A percentile compares a stretch with the other conserved stretches of the same genome.
These are phyloP conservation scores for Prosapia bicincta DNA, from an alignment of 2,888 invertebrate genomes.

Conservation along the genomic window DNA sequence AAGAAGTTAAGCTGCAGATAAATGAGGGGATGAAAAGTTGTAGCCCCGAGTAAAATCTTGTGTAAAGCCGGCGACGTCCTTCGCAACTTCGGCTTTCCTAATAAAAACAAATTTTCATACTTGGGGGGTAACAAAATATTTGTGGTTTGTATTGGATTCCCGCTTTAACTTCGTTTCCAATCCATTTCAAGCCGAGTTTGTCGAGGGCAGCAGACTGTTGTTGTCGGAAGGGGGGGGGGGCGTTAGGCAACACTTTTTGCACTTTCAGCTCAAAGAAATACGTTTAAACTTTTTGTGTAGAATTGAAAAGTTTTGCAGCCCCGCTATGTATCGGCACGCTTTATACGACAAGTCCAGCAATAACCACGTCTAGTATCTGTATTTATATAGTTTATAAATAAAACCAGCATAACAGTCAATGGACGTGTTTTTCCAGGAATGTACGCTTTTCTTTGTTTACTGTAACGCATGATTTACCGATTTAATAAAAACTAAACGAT, in stretches of 20 bases:
- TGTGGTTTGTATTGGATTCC: background rate
- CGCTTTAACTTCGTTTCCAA: background rate
- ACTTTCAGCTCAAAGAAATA: background rate
- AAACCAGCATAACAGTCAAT: too few relatives aligned
- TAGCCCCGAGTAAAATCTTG: background rate
- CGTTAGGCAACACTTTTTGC: background rate
- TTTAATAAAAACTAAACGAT: too few relatives aligned
- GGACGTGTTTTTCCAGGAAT: too few relatives aligned
- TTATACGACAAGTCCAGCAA: background rate
- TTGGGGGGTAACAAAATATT: background rate
- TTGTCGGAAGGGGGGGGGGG: background rate
- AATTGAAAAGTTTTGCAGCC: background rate
- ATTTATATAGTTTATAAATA: too few relatives aligned
- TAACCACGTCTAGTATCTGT: too few relatives aligned
- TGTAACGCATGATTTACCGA: too few relatives aligned
- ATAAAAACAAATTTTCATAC: background rate
- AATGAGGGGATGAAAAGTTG: background rate
- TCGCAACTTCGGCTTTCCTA: background rate
- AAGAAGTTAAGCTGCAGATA: background rate
- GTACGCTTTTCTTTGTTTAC: too few relatives aligned
- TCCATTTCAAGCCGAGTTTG: background rate
- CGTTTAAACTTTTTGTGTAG: background rate
- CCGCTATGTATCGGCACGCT: background rate
- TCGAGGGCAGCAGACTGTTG: background rate
- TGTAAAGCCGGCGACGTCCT: background rate